Percentiles rank a stretch among this genome's conserved stretches.
Evolutionary conservation across 2,113 vertebrate species (phyloP).

Genomic region (Podarcis cretensis): DNA sequence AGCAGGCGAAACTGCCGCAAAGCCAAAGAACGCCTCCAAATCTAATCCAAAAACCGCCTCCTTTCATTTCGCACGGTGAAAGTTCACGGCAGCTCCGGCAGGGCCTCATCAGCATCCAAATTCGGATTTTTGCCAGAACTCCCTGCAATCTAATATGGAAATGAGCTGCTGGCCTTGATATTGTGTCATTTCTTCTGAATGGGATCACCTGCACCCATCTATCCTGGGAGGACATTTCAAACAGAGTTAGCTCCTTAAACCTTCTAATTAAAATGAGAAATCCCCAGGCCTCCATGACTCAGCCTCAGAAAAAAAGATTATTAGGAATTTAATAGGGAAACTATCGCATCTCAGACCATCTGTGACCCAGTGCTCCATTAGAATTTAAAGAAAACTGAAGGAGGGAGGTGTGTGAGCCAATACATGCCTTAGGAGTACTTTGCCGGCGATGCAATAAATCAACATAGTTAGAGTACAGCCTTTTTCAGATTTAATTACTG

Average conservation of each 20-base stretch:
- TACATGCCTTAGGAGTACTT: constrained; percentile 81
- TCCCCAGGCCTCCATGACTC: constrained; percentile 94
- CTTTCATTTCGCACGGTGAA: constrained; percentile 62
- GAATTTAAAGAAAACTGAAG: constrained; percentile 91
- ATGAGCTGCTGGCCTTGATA: constrained; percentile 87
- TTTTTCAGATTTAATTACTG: constrained; percentile 95
- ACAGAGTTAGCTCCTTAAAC: constrained; percentile 98
- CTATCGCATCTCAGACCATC: constrained; percentile 96
- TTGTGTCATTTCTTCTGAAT: constrained; percentile 87
- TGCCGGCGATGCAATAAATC: constrained; percentile 87
- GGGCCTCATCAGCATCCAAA: constrained; percentile 79
- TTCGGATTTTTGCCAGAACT: constrained; percentile 86
- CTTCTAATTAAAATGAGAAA: constrained; percentile 99
- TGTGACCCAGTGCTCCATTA: constrained; percentile 94
- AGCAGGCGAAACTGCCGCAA: constrained; percentile 28
- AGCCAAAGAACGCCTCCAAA: constrained; percentile 56
- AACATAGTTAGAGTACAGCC: constrained; percentile 87
- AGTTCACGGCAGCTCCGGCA: constrained; percentile 71
- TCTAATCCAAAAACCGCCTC: constrained; percentile 67
- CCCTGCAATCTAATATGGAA: constrained; percentile 94
- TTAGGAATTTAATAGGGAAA: constrained; percentile 99
- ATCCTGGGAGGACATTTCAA: constrained; percentile 90
- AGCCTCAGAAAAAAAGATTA: constrained; percentile 94
- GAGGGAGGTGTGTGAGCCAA: constrained; percentile 80
- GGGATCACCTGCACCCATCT: constrained; percentile 90